Base-by-base conservation (phyloP, 2,113 vertebrate species). In the Cinclus cinclus region DNA sequence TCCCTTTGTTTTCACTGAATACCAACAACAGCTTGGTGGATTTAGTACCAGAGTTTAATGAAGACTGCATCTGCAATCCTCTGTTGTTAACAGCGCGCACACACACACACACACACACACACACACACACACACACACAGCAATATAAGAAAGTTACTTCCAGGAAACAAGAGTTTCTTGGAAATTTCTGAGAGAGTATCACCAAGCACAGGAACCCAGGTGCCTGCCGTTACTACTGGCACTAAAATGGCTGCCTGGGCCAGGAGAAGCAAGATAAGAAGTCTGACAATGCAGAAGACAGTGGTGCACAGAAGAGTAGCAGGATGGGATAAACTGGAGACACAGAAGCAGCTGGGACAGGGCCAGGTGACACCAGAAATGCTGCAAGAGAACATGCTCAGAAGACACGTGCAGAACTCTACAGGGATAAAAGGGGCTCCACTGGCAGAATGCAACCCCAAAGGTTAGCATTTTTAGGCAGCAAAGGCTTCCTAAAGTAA, bases 231-330 rank as follows among this genome's bases (percentile, higher is more conserved):
- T 87, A 56, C 23, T 39, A 5, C 52, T 41, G 56, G 9, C 24
- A 4, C 46, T 41, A 31, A 15, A 52, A 37, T 2, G 24, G 15
- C 63, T 65, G 76, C 41, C n/a, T 11, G 50, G 55, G 69, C 68
- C 87, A 62, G 60, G 28, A 69, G 35, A 22, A 44, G 42, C 37
- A 31, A 77, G 90, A 65, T 78, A 87, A 85, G 25, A 37, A 81
- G 55, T 9, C 8, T 35, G 59, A 64, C 84, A 87, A 70, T 9
- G 42, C 53, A 91, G 7, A 55, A 37, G 67, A 35, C 22, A 2
- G 1, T 18, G 19, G 47, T 0, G 3, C 37, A 27, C 0, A 22
- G 18, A 76, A 30, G 15, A 44, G 16, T 1, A 69, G n/a, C 27
- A 55, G 0, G 20, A 37, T 35, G 47, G 80, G 39, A 67, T 58